Conservation (phyloP, 2,113 vertebrate species). For the Petrocephalus zakoni region DNA sequence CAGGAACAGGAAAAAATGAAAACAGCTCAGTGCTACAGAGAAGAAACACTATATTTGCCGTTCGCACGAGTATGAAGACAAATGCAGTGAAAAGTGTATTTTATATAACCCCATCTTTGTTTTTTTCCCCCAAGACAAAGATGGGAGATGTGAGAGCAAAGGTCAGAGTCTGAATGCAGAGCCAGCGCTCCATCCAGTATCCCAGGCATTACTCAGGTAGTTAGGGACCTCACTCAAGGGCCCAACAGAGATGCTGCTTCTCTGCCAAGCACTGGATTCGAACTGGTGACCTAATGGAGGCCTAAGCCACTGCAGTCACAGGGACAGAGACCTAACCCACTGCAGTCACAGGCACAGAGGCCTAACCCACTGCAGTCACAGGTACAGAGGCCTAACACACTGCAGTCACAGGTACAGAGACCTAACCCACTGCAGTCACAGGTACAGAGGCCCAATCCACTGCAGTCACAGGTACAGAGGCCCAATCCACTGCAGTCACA, state of each 20-base stretch:
- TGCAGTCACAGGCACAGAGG: no score
- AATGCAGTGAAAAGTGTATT: no score
- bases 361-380: no score
- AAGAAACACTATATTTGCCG: background rate
- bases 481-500: no score
- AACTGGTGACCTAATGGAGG: background rate
- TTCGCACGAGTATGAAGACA: background rate
- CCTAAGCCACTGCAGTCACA: no score
- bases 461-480: no score
- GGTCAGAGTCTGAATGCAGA: background rate
- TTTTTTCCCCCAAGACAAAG: background rate
- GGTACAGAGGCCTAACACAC: no score
- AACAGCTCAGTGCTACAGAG: background rate
- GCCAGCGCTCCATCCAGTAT: background rate
- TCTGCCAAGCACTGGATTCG: background rate
- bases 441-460: no score
- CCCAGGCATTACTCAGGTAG: background rate
- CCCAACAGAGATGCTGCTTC: background rate
- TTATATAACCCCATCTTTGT: background rate
- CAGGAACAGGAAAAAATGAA: background rate
- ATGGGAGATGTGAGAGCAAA: background rate
- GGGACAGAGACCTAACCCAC: no score
- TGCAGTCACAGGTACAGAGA: no score
- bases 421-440: no score
- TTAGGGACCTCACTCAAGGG: background rate